Percentiles rank a stretch among this genome's conserved stretches.
Conservation (phyloP, 2,888 invertebrate species). For the Athetis lepigone region DNA sequence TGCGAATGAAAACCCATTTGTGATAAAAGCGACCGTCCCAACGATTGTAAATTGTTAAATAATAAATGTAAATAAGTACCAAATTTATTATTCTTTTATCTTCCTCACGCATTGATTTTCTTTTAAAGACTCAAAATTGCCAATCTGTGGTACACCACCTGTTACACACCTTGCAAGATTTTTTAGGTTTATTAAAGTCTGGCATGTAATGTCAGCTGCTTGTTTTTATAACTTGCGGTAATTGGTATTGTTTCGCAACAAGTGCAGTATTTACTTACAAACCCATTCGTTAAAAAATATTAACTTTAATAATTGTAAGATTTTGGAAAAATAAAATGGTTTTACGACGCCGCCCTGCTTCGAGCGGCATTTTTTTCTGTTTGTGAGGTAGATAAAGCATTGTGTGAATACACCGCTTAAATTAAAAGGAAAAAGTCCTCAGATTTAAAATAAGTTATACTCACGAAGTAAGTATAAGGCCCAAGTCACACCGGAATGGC, state of each 20-base stretch:
- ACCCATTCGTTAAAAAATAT: neutral
- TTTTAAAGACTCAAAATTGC: neutral
- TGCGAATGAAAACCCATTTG: constrained; percentile 16
- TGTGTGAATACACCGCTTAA: too few species aligned
- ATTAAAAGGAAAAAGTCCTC: too few species aligned
- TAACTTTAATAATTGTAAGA: too few species aligned
- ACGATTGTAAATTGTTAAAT: constrained; percentile 45
- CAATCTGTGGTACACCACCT: constrained; percentile 22
- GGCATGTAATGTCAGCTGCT: constrained; percentile 22
- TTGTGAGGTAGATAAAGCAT: too few species aligned
- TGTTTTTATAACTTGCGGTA: constrained; percentile 2
- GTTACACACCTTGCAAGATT: constrained; percentile 23
- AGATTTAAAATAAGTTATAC: too few species aligned
- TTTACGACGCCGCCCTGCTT: too few species aligned
- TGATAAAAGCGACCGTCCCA: constrained; percentile 55
- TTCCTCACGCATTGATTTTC: constrained; percentile 9
- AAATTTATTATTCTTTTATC: constrained; percentile 23
- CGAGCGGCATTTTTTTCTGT: too few species aligned
- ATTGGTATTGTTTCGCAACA: constrained; percentile 1
- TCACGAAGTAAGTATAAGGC: too few species aligned
- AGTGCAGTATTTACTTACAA: neutral
- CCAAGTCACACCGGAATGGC: too few species aligned
- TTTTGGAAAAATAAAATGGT: too few species aligned
- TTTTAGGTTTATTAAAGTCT: constrained; percentile 6
- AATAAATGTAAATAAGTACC: constrained; percentile 57